Conservation (phyloP, 2,888 invertebrate genomes). For the Apodemia hepburni region DNA sequence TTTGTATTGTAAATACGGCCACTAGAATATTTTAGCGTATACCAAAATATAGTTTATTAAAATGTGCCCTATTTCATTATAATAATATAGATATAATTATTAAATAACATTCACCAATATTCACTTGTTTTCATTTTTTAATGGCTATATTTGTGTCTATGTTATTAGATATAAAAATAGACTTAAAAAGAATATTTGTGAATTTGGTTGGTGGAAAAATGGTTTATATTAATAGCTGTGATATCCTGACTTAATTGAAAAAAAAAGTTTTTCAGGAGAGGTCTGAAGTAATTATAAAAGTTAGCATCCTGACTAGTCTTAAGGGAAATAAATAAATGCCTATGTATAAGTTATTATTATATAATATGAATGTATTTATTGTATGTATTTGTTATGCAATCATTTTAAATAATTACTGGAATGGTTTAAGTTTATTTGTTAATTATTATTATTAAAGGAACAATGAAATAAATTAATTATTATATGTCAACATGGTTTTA, state of each 20-base stretch:
- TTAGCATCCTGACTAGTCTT: slow-evolving; percentile 60
- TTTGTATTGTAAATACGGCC: slow-evolving; percentile 43
- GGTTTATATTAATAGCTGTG: slow-evolving; percentile 72
- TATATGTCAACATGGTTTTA: slow-evolving; percentile 18
- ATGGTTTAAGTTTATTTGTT: slow-evolving; percentile 44
- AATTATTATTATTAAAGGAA: slow-evolving; percentile 45
- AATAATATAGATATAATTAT: slow-evolving; percentile 11
- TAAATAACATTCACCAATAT: background rate
- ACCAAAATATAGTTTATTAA: slow-evolving; percentile 68
- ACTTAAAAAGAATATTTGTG: slow-evolving; percentile 35
- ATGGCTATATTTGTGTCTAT: background rate
- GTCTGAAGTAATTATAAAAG: slow-evolving; percentile 34
- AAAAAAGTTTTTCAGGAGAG: slow-evolving; percentile 28
- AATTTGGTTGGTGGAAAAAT: slow-evolving; percentile 42
- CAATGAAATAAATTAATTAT: slow-evolving; percentile 35
- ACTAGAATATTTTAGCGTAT: slow-evolving; percentile 73
- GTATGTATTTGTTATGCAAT: slow-evolving; percentile 49
- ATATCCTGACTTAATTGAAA: slow-evolving; percentile 57
- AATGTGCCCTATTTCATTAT: slow-evolving; percentile 46
- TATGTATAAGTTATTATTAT: slow-evolving; percentile 48
- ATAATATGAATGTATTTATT: slow-evolving; percentile 44
- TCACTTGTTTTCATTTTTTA: slow-evolving; percentile 1
- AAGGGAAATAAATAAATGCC: slow-evolving; percentile 44
- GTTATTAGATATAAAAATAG: background rate
- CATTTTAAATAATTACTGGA: slow-evolving; percentile 37